Conservation (phyloP, 2,113 vertebrate genomes). For the Heteronetta atricapilla region DNA sequence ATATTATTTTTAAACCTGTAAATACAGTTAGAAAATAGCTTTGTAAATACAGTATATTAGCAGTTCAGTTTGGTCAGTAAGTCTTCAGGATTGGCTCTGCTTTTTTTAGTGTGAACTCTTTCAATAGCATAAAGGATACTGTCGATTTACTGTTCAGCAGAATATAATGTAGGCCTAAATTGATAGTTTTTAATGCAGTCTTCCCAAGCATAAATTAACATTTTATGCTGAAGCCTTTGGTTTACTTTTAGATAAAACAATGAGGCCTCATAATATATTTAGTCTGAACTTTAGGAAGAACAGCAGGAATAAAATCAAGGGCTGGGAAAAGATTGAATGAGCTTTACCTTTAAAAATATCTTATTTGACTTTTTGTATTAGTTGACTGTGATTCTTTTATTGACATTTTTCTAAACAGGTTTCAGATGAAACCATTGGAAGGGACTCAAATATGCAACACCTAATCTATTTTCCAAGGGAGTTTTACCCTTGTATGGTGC, state of each 20-base stretch:
- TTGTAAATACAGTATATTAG: conserved; percentile 75
- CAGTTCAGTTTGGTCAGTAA: conserved; percentile 49
- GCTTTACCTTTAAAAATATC: conserved; percentile 76
- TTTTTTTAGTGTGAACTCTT: conserved; percentile 31
- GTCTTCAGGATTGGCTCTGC: conserved; percentile 63
- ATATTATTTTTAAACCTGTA: conserved; percentile 74
- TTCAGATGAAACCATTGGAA: conserved; percentile 82
- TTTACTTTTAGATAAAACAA: conserved; percentile 40
- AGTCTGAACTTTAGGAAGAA: conserved; percentile 54
- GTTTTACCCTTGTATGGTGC: conserved; percentile 90
- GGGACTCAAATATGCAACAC: conserved; percentile 89
- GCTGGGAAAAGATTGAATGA: conserved; percentile 74
- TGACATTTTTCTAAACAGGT: conserved; percentile 78
- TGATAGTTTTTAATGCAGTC: conserved; percentile 32
- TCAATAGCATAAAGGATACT: conserved; percentile 73
- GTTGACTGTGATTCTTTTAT: conserved; percentile 81
- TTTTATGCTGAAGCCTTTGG: conserved; percentile 65
- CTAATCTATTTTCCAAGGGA: conserved; percentile 89
- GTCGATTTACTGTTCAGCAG: conserved; percentile 75
- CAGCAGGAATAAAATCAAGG: conserved; percentile 74
- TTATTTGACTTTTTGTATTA: conserved; percentile 74
- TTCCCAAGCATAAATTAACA: conserved; percentile 45
- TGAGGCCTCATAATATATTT: conserved; percentile 30
- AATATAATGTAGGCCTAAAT: conserved; percentile 71
- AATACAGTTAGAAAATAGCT: conserved; percentile 72